These are phyloP conservation scores for Myiotriccus ornatus DNA, from an alignment of 2,797 vertebrate genomes.

Conservation along the genomic window DNA sequence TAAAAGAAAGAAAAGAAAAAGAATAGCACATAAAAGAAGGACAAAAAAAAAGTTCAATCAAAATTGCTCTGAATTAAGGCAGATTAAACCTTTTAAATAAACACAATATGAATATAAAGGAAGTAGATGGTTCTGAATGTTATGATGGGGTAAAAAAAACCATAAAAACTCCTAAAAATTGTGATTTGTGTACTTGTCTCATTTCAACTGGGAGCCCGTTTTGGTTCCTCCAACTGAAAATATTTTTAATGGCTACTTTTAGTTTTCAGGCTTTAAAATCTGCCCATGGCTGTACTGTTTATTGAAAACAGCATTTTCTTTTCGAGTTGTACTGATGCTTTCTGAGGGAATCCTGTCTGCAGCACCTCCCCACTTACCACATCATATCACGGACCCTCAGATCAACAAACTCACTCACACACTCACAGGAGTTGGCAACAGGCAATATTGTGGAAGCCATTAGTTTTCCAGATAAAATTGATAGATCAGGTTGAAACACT, in stretches of 20 bases:
- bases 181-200: neutral
- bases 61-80: conserved; percentile 51
- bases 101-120: conserved; percentile 30
- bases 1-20: neutral
- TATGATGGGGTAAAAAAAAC: neutral
- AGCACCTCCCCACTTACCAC: neutral
- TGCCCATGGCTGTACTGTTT: neutral
- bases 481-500: neutral
- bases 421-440: neutral
- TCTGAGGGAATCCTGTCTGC: neutral
- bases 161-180: neutral
- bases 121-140: neutral
- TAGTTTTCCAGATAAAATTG: neutral
- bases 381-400: rapidly evolving
- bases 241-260: conserved; percentile 16
- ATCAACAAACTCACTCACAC: neutral
- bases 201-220: conserved; percentile 15
- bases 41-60: conserved; percentile 31
- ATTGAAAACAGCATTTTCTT: neutral
- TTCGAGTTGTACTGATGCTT: neutral
- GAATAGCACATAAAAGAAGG: neutral
- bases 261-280: neutral
- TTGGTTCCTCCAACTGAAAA: conserved; percentile 8
- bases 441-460: neutral
- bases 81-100: conserved; percentile 59